A percentile compares a stretch with the other conserved stretches of the same genome.
Evolutionary conservation across 2,113 vertebrate species (phyloP).

Genomic region (Oxyura jamaicensis): DNA sequence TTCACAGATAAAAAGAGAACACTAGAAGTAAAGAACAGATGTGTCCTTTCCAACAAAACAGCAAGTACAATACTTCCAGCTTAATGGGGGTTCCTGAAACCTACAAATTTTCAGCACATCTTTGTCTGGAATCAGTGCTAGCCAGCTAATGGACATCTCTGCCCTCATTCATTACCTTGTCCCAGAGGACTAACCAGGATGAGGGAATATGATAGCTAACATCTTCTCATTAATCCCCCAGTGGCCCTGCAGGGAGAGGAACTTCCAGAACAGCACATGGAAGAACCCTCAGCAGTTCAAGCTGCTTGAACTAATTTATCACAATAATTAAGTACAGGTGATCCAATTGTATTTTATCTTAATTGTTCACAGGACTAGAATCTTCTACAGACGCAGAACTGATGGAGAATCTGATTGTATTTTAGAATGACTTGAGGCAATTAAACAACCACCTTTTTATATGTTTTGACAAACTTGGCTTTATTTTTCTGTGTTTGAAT

Average conservation of each 20-base stretch:
- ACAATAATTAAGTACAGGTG: constrained; percentile 27
- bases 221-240: neutral
- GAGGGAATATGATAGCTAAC: neutral
- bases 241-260: neutral
- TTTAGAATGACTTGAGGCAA: neutral
- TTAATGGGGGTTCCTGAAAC: neutral
- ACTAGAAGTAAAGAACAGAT: neutral
- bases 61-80: neutral
- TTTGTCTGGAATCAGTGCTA: neutral
- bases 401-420: neutral
- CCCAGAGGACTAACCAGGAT: neutral
- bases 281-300: neutral
- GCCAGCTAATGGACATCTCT: neutral
- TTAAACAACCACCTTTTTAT: neutral
- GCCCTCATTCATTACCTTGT: neutral
- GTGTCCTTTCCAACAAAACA: neutral
- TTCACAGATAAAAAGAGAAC: neutral
- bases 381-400: neutral
- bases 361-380: neutral
- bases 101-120: neutral
- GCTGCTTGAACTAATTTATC: constrained; percentile 2
- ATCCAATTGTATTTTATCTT: neutral
- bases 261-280: neutral
- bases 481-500: constrained; percentile 14
- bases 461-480: constrained; percentile 19